Conservation (phyloP, 2,888 invertebrate species). For the Pyrocoelia pectoralis region DNA sequence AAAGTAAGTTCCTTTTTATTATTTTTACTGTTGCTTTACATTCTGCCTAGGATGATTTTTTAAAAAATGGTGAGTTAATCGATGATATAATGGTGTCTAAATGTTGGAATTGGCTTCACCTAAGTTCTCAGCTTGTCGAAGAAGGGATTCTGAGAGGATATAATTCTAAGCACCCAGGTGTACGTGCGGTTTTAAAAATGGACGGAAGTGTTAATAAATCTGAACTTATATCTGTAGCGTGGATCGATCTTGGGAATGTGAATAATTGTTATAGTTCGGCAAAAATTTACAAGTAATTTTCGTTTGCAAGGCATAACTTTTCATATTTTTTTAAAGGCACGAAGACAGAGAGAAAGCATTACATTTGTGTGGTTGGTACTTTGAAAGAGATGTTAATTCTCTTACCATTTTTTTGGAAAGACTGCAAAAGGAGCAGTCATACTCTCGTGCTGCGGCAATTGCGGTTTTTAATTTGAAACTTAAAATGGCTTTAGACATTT, state of each 20-base stretch:
- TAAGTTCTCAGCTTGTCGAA: conserved; percentile 74
- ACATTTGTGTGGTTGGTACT: conserved; percentile 89
- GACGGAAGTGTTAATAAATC: conserved; percentile 64
- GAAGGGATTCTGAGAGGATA: conserved; percentile 67
- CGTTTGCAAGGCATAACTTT: background rate
- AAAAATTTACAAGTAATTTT: conserved; percentile 63
- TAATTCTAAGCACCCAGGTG: conserved; percentile 70
- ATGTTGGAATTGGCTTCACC: conserved; percentile 85
- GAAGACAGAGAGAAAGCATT: conserved; percentile 82
- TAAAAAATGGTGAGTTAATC: conserved; percentile 81
- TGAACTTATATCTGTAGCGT: conserved; percentile 67
- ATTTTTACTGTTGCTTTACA: too few species aligned
- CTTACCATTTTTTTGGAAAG: conserved; percentile 69
- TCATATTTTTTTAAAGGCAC: conserved; percentile 62
- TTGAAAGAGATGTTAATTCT: conserved; percentile 72
- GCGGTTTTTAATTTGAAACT: conserved; percentile 90
- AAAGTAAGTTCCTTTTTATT: conserved; percentile 66
- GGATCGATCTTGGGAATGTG: conserved; percentile 70
- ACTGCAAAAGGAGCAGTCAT: conserved; percentile 76
- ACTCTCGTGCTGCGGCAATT: conserved; percentile 88
- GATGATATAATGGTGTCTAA: conserved; percentile 78
- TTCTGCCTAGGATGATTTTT: conserved; percentile 68
- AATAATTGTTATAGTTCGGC: conserved; percentile 62
- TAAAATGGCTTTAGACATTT: conserved; percentile 83
- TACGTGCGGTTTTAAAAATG: conserved; percentile 65